Percentiles rank a stretch among this genome's conserved stretches.
These are phyloP conservation scores for Formica aserva DNA, from an alignment of 2,888 invertebrate genomes.

Conservation along the genomic window DNA sequence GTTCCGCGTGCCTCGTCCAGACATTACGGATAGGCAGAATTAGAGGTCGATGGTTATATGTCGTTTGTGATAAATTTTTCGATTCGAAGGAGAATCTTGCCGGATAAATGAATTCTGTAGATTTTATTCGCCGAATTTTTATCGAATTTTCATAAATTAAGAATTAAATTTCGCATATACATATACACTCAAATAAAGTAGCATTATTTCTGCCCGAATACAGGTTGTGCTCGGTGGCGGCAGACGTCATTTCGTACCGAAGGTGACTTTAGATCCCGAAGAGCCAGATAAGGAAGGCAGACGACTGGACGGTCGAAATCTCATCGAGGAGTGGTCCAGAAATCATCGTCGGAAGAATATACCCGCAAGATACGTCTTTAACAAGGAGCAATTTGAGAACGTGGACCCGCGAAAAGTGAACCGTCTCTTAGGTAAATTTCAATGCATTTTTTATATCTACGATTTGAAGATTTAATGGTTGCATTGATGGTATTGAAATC, in stretches of 20 bases:
- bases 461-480: neutral
- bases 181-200: neutral
- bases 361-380: slow-evolving; percentile 91
- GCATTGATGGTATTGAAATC: neutral
- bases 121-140: slow-evolving; percentile 24
- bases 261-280: slow-evolving; percentile 90
- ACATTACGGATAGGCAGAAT: slow-evolving; percentile 51
- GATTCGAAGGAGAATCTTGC: slow-evolving; percentile 18
- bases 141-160: neutral
- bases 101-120: neutral
- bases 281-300: slow-evolving; percentile 90
- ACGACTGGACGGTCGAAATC: slow-evolving; percentile 91
- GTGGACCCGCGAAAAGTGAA: slow-evolving; percentile 91
- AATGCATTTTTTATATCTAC: neutral
- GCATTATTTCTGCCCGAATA: slow-evolving; percentile 50
- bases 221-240: slow-evolving; percentile 94
- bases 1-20: slow-evolving; percentile 51
- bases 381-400: slow-evolving; percentile 90
- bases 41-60: slow-evolving; percentile 40
- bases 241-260: slow-evolving; percentile 91
- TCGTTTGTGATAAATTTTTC: slow-evolving; percentile 49
- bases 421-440: slow-evolving; percentile 89
- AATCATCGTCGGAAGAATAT: slow-evolving; percentile 90
- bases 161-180: neutral
- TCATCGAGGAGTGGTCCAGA: slow-evolving; percentile 93